These are phyloP conservation scores for Sabatieria punctata DNA, from an alignment of 2,888 invertebrate species.

Conservation along the genomic window DNA sequence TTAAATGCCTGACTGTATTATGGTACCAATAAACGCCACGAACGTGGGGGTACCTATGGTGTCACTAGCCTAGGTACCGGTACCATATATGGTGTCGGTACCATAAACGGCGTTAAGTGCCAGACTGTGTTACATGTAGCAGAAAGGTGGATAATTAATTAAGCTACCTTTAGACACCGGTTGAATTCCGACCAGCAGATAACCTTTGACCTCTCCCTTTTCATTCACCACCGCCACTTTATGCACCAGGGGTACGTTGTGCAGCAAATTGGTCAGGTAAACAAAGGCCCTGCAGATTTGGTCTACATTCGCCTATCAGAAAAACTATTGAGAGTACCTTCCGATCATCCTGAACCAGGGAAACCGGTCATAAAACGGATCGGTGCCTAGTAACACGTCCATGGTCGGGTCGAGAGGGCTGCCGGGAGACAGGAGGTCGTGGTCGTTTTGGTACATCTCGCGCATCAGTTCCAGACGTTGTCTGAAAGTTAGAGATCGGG, in stretches of 20 bases:
- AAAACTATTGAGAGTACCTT: conserved; percentile 42
- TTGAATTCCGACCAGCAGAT: conserved; percentile 84
- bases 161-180: conserved; percentile 49
- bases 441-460: conserved; percentile 99
- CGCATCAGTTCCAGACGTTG: conserved; percentile 94
- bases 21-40: too few species aligned
- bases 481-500: conserved; percentile 42
- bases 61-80: too few species aligned
- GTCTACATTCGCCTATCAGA: conserved; percentile 28
- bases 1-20: too few species aligned
- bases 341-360: conserved; percentile 99
- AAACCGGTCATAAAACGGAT: conserved; percentile 97
- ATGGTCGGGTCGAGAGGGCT: conserved; percentile 47
- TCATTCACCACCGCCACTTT: conserved; percentile 83
- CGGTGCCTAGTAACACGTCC: conserved; percentile 46
- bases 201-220: conserved; percentile 90
- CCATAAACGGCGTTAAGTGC: too few species aligned
- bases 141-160: too few species aligned
- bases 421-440: conserved; percentile 32
- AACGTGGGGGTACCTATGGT: too few species aligned
- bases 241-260: conserved; percentile 88
- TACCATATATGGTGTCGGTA: too few species aligned
- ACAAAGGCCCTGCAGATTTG: conserved; percentile 92
- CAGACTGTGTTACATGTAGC: too few species aligned
- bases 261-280: conserved; percentile 86